Conservation (phyloP, 64 coral and sea anemone genomes). For the Orbicella faveolata region DNA sequence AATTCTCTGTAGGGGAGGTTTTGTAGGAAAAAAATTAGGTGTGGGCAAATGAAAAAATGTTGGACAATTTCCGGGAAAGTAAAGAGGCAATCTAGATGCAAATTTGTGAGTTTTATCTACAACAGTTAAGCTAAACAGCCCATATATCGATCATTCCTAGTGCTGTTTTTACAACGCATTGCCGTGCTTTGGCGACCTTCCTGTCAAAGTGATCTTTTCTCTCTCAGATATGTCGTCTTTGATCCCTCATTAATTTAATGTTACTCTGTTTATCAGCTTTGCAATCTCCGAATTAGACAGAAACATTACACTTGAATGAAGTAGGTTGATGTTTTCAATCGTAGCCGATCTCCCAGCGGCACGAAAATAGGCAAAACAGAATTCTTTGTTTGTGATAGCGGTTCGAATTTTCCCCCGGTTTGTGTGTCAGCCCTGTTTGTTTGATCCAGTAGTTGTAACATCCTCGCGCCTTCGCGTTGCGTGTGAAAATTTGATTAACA, state of each 20-base stretch:
- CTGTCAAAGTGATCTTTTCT: constrained; percentile 1
- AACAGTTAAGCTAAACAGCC: background rate
- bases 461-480: background rate
- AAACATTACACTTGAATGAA: constrained; percentile 32
- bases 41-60: constrained; percentile 17
- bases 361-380: constrained; percentile 18
- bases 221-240: background rate
- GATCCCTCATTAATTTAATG: constrained; percentile 23
- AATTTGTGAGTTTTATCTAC: background rate
- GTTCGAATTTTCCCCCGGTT: background rate
- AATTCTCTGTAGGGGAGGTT: constrained; percentile 24
- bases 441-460: no score
- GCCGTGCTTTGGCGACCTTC: background rate
- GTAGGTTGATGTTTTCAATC: constrained; percentile 10
- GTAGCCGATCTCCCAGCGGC: constrained; percentile 2
- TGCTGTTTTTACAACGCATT: background rate
- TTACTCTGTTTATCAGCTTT: constrained; percentile 5
- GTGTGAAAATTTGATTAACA: constrained; percentile 29
- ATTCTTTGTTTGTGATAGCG: background rate
- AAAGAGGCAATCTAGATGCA: background rate
- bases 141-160: background rate
- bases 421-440: background rate
- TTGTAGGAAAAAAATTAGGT: constrained; percentile 2
- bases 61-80: background rate
- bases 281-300: constrained; percentile 47